phyloP scores from a whole-genome alignment of 2,113 vertebrate genomes.

The Rhea americana region DNA sequence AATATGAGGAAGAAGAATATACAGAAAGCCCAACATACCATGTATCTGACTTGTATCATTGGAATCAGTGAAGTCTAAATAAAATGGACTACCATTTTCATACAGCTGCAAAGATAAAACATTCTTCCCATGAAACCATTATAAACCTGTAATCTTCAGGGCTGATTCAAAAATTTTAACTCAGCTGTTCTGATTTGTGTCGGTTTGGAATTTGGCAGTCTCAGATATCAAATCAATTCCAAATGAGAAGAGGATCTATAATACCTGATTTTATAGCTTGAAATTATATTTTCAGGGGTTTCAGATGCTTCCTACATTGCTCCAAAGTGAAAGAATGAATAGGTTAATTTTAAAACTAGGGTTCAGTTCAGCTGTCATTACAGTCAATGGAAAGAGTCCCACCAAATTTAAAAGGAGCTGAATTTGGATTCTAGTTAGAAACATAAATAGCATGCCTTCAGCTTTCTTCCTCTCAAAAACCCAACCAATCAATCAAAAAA shows the following conservation, averaged over 20 bases:
- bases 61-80: background rate
- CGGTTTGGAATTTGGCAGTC: constrained; percentile 59
- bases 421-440: background rate
- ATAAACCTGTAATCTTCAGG: constrained; percentile 53
- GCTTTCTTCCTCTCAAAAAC: background rate
- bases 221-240: constrained; percentile 52
- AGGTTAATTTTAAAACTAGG: background rate
- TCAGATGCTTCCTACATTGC: background rate
- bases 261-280: constrained; percentile 5
- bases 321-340: background rate
- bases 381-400: background rate
- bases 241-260: constrained; percentile 39
- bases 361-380: background rate
- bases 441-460: background rate
- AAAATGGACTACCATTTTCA: constrained; percentile 40
- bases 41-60: background rate
- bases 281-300: constrained; percentile 52
- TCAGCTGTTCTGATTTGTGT: constrained; percentile 65
- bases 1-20: background rate
- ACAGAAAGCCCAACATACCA: background rate
- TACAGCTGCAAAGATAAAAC: constrained; percentile 62
- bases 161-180: constrained; percentile 65
- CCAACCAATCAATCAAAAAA: background rate
- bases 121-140: constrained; percentile 57
- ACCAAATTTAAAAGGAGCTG: background rate